Percentiles rank a stretch among this genome's conserved stretches.
Conservation (phyloP, 2,888 invertebrate genomes). For the Hydropsyche betteni region DNA sequence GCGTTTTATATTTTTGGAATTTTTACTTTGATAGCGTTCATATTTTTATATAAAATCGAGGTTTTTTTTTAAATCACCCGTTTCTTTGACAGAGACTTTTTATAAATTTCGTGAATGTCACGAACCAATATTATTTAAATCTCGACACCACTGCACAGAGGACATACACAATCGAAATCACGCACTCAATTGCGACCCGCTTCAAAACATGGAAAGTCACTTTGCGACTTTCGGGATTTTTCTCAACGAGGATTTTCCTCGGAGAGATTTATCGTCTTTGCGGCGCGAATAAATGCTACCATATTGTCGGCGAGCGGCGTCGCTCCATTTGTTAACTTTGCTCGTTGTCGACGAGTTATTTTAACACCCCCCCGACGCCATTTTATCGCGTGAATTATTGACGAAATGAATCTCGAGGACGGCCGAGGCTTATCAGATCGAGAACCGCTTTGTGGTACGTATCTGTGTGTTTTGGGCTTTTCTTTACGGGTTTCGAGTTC, state of each 20-base stretch:
- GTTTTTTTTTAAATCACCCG: no score
- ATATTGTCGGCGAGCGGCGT: constrained; percentile 27
- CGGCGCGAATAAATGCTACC: constrained; percentile 25
- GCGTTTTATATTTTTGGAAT: no score
- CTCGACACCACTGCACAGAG: no score
- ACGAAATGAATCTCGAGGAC: constrained; percentile 44
- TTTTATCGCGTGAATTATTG: constrained; percentile 45
- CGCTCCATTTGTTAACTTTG: background rate
- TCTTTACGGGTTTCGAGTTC: background rate
- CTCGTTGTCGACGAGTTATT: constrained; percentile 22
- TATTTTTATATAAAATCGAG: no score
- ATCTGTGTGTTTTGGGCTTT: background rate
- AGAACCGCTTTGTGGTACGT: constrained; percentile 7
- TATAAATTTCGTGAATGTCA: no score
- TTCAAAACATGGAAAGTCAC: constrained; percentile 22
- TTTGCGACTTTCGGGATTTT: constrained; percentile 17
- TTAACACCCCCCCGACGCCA: constrained; percentile 33
- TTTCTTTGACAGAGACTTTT: no score
- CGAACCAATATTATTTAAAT: no score
- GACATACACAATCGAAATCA: no score
- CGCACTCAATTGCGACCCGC: background rate
- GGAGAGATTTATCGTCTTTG: background rate
- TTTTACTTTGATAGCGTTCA: no score
- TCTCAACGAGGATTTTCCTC: background rate
- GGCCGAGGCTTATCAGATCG: constrained; percentile 42